These are phyloP conservation scores for Petrocephalus microphthalmus DNA, from an alignment of 2,113 vertebrate genomes.

Conservation along the genomic window DNA sequence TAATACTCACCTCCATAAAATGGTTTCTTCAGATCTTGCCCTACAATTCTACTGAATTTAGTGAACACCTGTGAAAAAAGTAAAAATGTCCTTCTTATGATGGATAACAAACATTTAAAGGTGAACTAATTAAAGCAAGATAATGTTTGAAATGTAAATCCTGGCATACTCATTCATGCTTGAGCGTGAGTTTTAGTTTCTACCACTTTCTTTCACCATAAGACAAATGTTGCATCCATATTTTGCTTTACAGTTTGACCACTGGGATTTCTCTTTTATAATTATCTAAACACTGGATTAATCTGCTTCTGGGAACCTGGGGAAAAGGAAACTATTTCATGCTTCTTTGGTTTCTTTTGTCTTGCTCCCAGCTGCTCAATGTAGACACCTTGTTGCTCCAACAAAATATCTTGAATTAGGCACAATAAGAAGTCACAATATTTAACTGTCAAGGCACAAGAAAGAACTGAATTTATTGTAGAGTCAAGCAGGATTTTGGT, in stretches of 20 bases:
- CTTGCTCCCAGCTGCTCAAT: background rate
- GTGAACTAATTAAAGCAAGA: background rate
- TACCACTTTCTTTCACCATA: background rate
- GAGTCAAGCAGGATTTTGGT: background rate
- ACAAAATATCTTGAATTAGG: background rate
- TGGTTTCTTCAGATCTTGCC: background rate
- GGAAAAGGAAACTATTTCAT: background rate
- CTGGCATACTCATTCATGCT: background rate
- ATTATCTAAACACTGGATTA: background rate
- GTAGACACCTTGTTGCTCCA: background rate
- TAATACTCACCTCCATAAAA: background rate
- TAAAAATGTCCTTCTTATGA: background rate
- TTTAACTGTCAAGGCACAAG: background rate
- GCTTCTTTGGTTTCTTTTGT: background rate
- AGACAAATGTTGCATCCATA: background rate
- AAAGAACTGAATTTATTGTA: background rate
- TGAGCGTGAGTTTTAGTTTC: background rate
- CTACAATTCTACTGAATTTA: background rate
- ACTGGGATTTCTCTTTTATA: background rate
- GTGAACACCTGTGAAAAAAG: background rate
- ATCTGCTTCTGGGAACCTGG: background rate
- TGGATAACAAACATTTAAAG: background rate
- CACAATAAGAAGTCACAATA: background rate
- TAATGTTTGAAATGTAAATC: background rate
- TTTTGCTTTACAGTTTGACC: background rate